Conservation (phyloP, 2,888 invertebrate genomes). For the Megamerina dolium region DNA sequence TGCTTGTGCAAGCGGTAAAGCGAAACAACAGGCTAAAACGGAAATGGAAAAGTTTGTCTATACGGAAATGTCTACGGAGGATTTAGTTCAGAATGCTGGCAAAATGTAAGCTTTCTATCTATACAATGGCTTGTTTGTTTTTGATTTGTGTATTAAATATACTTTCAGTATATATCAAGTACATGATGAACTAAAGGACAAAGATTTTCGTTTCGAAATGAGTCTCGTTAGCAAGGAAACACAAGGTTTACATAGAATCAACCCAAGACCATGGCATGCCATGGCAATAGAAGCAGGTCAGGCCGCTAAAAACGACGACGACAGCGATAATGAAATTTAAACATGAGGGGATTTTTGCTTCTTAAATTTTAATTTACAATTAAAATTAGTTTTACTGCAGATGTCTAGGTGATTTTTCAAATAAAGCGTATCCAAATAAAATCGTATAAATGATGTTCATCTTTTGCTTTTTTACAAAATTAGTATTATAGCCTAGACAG, state of each 20-base stretch:
- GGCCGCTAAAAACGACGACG: constrained; percentile 59
- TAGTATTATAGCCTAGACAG: too few relatives aligned
- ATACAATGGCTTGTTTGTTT: background rate
- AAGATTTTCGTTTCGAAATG: constrained; percentile 87
- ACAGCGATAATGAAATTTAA: constrained; percentile 56
- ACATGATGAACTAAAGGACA: constrained; percentile 82
- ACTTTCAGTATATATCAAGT: constrained; percentile 73
- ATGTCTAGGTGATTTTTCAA: too few relatives aligned
- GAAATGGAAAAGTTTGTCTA: constrained; percentile 97
- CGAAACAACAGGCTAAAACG: constrained; percentile 97
- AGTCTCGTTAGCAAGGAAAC: constrained; percentile 87
- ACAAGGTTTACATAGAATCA: constrained; percentile 72
- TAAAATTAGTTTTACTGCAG: too few relatives aligned
- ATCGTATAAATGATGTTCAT: too few relatives aligned
- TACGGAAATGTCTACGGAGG: constrained; percentile 73
- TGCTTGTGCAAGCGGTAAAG: constrained; percentile 97
- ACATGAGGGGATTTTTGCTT: too few relatives aligned
- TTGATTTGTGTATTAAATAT: constrained; percentile 10
- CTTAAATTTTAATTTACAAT: too few relatives aligned
- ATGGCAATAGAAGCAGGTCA: constrained; percentile 88
- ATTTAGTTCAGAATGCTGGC: constrained; percentile 90
- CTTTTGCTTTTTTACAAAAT: too few relatives aligned
- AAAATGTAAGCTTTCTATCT: constrained; percentile 62
- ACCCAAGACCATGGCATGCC: constrained; percentile 70
- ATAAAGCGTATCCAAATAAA: too few relatives aligned